These are phyloP conservation scores for Gobio occitaniae DNA, from an alignment of 2,797 vertebrate species.

Conservation along the genomic window DNA sequence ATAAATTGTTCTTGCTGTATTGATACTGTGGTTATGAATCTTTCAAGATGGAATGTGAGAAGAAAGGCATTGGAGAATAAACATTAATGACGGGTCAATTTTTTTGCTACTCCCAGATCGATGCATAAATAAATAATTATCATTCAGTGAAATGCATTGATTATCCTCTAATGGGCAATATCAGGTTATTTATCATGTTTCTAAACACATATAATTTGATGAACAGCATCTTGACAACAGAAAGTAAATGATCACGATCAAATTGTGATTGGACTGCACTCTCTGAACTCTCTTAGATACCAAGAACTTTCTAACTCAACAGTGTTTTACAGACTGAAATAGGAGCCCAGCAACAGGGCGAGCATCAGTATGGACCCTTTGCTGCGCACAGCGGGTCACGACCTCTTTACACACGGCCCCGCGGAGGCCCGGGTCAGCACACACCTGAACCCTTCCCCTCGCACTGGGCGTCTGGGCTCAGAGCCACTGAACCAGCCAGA, in stretches of 20 bases:
- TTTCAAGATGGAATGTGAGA: conserved; percentile 58
- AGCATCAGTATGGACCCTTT: conserved; percentile 66
- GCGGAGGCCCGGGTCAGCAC: conserved; percentile 74
- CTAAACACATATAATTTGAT: background rate
- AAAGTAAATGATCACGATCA: background rate
- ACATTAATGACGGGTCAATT: conserved; percentile 47
- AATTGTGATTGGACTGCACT: background rate
- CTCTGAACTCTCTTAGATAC: background rate
- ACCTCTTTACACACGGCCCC: conserved; percentile 78
- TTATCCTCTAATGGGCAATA: conserved; percentile 28
- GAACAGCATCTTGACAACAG: background rate
- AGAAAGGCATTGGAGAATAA: conserved; percentile 39
- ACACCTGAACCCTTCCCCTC: conserved; percentile 75
- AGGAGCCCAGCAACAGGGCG: conserved; percentile 51
- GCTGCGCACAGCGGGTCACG: conserved; percentile 65
- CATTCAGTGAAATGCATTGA: conserved; percentile 34
- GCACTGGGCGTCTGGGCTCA: conserved; percentile 66
- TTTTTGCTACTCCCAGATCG: conserved; percentile 30
- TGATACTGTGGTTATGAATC: conserved; percentile 65
- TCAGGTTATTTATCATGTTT: conserved; percentile 24
- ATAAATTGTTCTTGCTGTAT: conserved; percentile 64
- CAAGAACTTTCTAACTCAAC: conserved; percentile 18
- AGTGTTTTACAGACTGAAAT: conserved; percentile 49
- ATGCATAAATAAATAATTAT: conserved; percentile 47
- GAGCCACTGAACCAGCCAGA: conserved; percentile 74